Evolutionary conservation across 2,797 vertebrate genomes (phyloP).

Genomic region (Peromyscus attwateri): DNA sequence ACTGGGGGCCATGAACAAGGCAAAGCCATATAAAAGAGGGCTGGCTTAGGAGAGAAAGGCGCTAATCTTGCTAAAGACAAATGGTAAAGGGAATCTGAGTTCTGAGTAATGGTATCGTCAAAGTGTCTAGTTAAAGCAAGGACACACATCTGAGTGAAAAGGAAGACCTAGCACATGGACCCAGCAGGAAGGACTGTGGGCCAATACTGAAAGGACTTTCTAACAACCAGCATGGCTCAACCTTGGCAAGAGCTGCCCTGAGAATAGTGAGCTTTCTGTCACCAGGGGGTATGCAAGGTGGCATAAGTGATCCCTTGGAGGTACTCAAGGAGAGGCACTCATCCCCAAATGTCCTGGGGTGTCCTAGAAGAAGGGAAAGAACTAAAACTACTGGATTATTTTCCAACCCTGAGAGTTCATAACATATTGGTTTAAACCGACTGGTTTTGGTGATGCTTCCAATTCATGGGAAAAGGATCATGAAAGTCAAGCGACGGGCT

Average conservation of each 20-base stretch:
- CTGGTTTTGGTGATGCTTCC: constrained; percentile 50
- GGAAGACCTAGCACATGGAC: constrained; percentile 10
- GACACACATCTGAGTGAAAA: neutral
- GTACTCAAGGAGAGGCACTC: neutral
- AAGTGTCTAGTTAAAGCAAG: constrained; percentile 44
- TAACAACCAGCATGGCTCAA: neutral
- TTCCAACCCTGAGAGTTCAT: constrained; percentile 75
- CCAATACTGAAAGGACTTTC: constrained; percentile 25
- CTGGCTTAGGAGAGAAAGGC: neutral
- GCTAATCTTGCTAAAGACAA: constrained; percentile 39
- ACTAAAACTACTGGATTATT: constrained; percentile 18
- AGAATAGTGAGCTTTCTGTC: neutral
- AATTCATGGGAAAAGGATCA: constrained; percentile 7
- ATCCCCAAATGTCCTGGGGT: neutral
- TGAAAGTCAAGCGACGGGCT: neutral
- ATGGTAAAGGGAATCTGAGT: constrained; percentile 18
- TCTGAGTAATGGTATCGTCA: constrained; percentile 3
- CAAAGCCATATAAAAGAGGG: neutral
- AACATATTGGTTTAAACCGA: constrained; percentile 33
- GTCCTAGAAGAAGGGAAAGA: neutral
- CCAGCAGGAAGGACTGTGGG: neutral
- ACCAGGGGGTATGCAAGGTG: neutral
- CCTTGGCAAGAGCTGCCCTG: neutral
- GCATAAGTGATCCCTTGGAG: neutral
- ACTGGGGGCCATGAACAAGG: neutral